These are phyloP conservation scores for Tortricodes alternella DNA, from an alignment of 2,888 invertebrate genomes.

Conservation along the genomic window DNA sequence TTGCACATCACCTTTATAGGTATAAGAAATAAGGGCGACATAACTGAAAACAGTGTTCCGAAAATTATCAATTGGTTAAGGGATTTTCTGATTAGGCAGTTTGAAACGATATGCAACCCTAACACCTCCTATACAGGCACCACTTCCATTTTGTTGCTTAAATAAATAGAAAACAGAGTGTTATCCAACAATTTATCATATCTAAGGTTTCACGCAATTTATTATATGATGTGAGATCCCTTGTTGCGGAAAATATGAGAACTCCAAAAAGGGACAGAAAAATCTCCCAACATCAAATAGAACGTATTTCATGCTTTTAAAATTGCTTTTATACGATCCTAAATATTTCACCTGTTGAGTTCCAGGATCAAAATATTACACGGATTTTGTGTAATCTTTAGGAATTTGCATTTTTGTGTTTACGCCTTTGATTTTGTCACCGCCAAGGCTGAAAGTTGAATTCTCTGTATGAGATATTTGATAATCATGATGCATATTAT, in stretches of 20 bases:
- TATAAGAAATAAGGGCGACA: no score
- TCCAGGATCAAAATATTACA: background rate
- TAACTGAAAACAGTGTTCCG: no score
- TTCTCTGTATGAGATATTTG: no score
- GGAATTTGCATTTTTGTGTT: background rate
- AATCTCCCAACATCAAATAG: slow-evolving; percentile 17
- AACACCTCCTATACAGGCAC: no score
- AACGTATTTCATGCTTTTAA: slow-evolving; percentile 21
- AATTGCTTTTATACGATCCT: slow-evolving; percentile 21
- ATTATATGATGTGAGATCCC: slow-evolving; percentile 21
- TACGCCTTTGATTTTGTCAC: background rate
- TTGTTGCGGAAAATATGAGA: slow-evolving; percentile 23
- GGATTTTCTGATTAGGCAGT: no score
- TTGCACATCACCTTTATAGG: no score
- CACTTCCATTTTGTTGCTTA: no score
- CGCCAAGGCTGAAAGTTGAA: no score
- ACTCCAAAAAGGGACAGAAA: slow-evolving; percentile 14
- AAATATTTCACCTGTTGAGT: slow-evolving; percentile 21
- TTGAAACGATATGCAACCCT: no score
- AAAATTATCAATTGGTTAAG: no score
- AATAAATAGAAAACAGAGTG: background rate
- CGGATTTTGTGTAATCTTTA: background rate
- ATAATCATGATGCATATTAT: no score
- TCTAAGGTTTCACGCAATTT: slow-evolving; percentile 13
- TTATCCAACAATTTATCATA: slow-evolving; percentile 14